Percentiles rank a stretch among this genome's conserved stretches.
phyloP scores from a whole-genome alignment of 2,113 vertebrate species.

The Hemibagrus wyckioides region DNA sequence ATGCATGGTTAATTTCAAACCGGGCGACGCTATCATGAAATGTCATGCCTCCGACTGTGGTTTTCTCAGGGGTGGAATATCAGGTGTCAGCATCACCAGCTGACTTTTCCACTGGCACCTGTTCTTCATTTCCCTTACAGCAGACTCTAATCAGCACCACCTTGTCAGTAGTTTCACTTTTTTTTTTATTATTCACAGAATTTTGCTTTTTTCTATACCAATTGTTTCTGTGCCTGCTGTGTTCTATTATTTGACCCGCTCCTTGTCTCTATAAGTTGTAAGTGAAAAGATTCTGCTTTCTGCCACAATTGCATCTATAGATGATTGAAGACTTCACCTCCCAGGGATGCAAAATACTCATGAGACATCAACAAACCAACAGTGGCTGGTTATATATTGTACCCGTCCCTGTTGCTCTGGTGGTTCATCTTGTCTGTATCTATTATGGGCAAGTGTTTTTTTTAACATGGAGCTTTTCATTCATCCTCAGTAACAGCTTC shows the following conservation, averaged over 20 bases:
- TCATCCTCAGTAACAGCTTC: background rate
- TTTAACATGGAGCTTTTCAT: background rate
- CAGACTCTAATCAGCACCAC: background rate
- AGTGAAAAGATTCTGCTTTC: background rate
- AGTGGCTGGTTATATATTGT: too few relatives aligned
- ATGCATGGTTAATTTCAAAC: background rate
- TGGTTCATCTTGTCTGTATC: background rate
- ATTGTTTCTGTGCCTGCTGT: background rate
- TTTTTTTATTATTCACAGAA: background rate
- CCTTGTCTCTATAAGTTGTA: background rate
- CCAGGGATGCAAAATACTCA: background rate
- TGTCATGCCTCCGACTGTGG: background rate
- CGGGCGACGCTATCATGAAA: background rate
- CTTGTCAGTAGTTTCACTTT: background rate
- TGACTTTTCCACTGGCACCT: constrained; percentile 3
- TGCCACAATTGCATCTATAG: background rate
- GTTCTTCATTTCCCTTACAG: constrained; percentile 5
- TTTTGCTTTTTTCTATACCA: background rate
- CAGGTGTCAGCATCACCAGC: background rate
- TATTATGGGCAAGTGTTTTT: background rate
- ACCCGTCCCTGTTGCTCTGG: background rate
- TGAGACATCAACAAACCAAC: background rate
- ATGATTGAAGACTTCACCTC: background rate
- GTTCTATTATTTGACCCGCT: background rate
- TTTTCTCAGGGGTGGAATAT: background rate